Evolutionary conservation across 2,113 vertebrate genomes (phyloP).

Genomic region (Clarias gariepinus): DNA sequence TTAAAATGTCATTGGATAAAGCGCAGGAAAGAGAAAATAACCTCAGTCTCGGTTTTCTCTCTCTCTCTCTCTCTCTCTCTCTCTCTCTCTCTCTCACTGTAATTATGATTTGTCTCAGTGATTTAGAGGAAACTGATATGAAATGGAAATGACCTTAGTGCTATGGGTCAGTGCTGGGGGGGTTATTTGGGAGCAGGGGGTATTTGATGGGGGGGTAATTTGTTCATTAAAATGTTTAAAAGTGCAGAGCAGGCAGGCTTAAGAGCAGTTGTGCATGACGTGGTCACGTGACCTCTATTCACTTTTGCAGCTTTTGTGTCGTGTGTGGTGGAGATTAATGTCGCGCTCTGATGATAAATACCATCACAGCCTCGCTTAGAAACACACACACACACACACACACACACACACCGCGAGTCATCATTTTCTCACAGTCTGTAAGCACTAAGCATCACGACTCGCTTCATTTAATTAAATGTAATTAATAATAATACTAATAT

Average conservation of each 20-base stretch:
- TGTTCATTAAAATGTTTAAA: neutral
- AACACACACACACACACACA: neutral
- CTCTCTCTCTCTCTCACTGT: neutral
- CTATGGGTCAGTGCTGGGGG: neutral
- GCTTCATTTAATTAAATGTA: neutral
- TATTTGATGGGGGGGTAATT: neutral
- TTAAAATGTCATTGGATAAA: conserved; percentile 12
- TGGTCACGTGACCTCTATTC: neutral
- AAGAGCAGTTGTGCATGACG: neutral
- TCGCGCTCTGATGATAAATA: neutral
- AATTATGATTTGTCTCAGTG: neutral
- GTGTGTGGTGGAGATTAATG: neutral
- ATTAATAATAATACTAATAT: neutral
- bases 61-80: neutral
- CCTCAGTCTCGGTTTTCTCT: neutral
- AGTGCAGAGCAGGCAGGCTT: neutral
- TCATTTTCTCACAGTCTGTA: neutral
- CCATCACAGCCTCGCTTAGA: neutral
- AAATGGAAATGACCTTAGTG: conserved; percentile 12
- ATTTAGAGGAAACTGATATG: conserved; percentile 7
- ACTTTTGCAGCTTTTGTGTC: neutral
- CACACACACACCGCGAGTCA: neutral
- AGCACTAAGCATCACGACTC: no score
- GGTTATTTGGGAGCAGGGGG: neutral
- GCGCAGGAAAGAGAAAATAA: neutral